Evolutionary conservation across 2,113 vertebrate species (phyloP), one percentile per base, ranked within the genome.

Genomic region (Cheirogaleus medius): DNA sequence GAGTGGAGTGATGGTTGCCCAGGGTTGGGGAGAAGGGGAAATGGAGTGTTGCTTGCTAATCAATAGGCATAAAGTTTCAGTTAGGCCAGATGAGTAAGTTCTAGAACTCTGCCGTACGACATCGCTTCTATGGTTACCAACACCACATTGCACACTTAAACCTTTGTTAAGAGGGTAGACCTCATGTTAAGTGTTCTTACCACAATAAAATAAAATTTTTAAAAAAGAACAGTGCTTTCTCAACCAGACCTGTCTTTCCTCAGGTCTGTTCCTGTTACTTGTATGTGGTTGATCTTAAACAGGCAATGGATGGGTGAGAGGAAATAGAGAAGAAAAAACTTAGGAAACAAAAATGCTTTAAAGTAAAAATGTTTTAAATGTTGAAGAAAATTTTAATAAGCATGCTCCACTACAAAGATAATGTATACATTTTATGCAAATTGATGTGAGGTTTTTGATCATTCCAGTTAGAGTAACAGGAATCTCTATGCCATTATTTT

Each of bases 401-500:
- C 42, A 49, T 39, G n/a, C 15, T 73, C 34, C 9, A 44, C 12
- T n/a, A 63, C 49, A 52, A 97, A 91, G 47, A 29, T 87, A 92
- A 90, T 37, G 42, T 92, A 60, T 29, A 69, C 2, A 73, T 60
- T 73, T 97, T 73, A 87, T 52, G 15, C 47, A 95, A 77, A 81
- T 76, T 5, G 60, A 27, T 52, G 18, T 84, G 63, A 86, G 27
- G 15, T 49, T 84, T 54, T 60, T 94, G 20, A 88, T 87, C 60
- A 80, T 80, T 93, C 47, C n/a, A 74, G n/a, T 29, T 47, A 71
- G 60, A 91, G 2, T 37, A 78, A 77, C 13, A 87, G 54, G n/a
- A 83, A 37, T 93, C n/a, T 7, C 58, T 68, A 49, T 83, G 39
- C 7, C 49, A 68, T 54, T 93, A 95, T 82, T 97, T 92, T 95